Evolutionary conservation across 1,140 invertebrate species (phyloP).

Genomic region (Aphelenchoides avenae): DNA sequence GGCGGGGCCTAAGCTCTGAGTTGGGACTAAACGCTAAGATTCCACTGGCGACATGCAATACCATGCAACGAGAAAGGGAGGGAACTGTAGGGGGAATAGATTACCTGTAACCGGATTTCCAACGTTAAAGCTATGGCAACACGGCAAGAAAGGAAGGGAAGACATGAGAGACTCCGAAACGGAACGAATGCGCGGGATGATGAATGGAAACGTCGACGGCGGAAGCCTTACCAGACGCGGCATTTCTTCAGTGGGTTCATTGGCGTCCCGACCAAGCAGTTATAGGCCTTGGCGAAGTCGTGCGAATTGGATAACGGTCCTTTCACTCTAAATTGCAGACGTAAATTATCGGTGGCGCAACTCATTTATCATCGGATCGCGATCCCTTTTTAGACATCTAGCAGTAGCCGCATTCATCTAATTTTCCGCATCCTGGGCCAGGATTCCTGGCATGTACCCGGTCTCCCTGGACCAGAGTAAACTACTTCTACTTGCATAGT

Average conservation of each 20-base stretch:
- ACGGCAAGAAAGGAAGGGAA: background rate
- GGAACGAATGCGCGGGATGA: background rate
- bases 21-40: too few species aligned
- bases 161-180: background rate
- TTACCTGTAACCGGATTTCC: too few species aligned
- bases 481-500: background rate
- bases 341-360: too few species aligned
- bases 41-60: too few species aligned
- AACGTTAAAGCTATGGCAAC: background rate
- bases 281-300: constrained; percentile 65
- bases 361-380: too few species aligned
- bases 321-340: constrained; percentile 66
- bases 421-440: background rate
- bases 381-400: too few species aligned
- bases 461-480: constrained; percentile 41
- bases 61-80: too few species aligned
- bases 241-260: constrained; percentile 68
- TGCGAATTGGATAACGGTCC: constrained; percentile 66
- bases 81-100: too few species aligned
- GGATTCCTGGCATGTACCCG: background rate
- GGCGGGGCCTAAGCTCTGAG: too few species aligned
- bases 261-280: constrained; percentile 62
- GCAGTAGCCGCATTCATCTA: too few species aligned
- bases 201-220: constrained; percentile 4
- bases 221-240: constrained; percentile 63